Evolutionary conservation across 2,888 invertebrate species (phyloP).

Genomic region (Vannuccia rotundouncinata): DNA sequence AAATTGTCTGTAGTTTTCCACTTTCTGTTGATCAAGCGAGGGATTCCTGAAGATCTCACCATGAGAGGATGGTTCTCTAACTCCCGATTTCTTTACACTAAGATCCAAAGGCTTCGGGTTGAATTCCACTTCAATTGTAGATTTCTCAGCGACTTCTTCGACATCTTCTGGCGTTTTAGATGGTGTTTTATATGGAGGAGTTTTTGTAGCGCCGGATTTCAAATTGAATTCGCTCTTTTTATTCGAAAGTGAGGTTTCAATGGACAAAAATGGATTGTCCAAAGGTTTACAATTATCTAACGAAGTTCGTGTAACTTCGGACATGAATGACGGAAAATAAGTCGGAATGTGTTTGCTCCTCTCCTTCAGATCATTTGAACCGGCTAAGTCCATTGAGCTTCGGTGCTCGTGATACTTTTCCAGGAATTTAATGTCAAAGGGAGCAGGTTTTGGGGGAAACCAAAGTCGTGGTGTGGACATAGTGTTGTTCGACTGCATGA

Average conservation of each 20-base stretch:
- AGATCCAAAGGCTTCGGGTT: not conserved
- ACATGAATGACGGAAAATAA: not conserved
- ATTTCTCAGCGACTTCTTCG: not conserved
- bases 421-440: not conserved
- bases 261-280: not conserved
- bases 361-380: not conserved
- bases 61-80: not conserved
- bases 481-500: not conserved
- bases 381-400: not conserved
- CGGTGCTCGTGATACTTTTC: not conserved
- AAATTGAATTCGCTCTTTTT: not conserved
- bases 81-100: not conserved
- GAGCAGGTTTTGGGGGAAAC: not conserved
- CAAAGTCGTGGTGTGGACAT: not conserved
- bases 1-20: not conserved
- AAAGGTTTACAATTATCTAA: not conserved
- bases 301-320: not conserved
- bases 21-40: not conserved
- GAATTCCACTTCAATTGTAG: not conserved
- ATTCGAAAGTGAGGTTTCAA: not conserved
- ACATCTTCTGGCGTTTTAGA: not conserved
- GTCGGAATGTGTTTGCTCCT: not conserved
- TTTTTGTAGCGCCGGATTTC: not conserved
- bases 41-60: not conserved
- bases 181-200: not conserved